These are phyloP conservation scores for Jordanella pulchra DNA, from an alignment of 2,797 vertebrate genomes.

Conservation along the genomic window DNA sequence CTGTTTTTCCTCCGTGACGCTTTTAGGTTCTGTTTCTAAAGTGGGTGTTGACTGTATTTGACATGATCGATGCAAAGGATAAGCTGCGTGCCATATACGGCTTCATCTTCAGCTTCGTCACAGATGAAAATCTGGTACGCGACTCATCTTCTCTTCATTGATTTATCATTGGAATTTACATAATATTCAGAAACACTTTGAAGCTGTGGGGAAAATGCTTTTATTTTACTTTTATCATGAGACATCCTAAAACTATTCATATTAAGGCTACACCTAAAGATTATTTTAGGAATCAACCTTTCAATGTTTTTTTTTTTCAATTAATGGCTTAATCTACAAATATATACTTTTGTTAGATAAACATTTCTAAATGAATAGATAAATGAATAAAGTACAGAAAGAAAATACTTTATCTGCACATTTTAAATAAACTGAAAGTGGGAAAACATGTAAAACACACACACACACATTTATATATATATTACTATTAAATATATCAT, in stretches of 20 bases:
- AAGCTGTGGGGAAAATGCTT: background rate
- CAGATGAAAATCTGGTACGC: constrained; percentile 88
- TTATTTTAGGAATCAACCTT: no score
- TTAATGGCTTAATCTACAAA: no score
- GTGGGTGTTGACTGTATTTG: constrained; percentile 93
- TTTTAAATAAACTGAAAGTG: no score
- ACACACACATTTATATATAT: no score
- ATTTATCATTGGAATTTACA: constrained; percentile 1
- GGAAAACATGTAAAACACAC: no score
- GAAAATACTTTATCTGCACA: no score
- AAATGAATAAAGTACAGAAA: no score
- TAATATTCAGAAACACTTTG: background rate
- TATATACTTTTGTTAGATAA: no score
- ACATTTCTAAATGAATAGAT: no score
- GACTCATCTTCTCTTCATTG: background rate
- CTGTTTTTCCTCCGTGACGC: background rate
- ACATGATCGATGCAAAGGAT: constrained; percentile 91
- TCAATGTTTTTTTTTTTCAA: no score
- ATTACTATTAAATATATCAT: no score
- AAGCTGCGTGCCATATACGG: constrained; percentile 88
- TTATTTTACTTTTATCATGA: background rate
- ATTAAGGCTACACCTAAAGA: no score
- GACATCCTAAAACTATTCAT: background rate
- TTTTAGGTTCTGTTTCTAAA: constrained; percentile 88
- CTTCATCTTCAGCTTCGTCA: constrained; percentile 90